Conservation (phyloP, 53 echinoderm and acorn worm genomes). For the Holothuria leucospilota region DNA sequence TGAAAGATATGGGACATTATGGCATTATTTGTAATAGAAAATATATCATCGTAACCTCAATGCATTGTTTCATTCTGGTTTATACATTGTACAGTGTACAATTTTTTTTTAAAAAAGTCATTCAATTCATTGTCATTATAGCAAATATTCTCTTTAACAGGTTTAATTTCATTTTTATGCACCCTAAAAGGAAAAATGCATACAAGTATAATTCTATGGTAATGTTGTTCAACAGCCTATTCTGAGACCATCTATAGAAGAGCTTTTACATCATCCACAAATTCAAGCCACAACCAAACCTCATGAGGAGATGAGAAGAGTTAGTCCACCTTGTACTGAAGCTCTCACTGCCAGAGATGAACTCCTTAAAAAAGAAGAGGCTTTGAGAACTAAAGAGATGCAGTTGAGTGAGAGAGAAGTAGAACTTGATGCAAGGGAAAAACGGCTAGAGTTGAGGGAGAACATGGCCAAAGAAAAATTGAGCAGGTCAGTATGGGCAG, state of each 20-base stretch:
- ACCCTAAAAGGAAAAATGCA: neutral
- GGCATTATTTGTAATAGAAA: too few relatives aligned
- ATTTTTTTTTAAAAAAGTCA: too few relatives aligned
- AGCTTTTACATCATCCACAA: slow-evolving; percentile 75
- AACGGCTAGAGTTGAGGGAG: slow-evolving; percentile 67
- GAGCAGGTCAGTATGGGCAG: slow-evolving; percentile 44
- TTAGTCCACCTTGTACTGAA: slow-evolving; percentile 40
- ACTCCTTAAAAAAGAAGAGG: slow-evolving; percentile 60
- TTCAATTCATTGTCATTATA: too few relatives aligned
- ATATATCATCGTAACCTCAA: too few relatives aligned
- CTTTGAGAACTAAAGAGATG: slow-evolving; percentile 65
- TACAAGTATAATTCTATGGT: neutral
- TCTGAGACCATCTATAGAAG: slow-evolving; percentile 90
- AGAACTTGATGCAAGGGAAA: slow-evolving; percentile 77
- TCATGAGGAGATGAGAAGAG: neutral
- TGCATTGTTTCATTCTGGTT: too few relatives aligned
- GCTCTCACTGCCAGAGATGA: slow-evolving; percentile 68
- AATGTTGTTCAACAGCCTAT: slow-evolving; percentile 39
- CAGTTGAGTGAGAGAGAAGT: slow-evolving; percentile 73
- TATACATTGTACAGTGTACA: too few relatives aligned
- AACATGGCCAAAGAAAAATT: slow-evolving; percentile 80
- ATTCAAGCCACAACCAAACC: slow-evolving; percentile 13
- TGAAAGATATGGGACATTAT: too few relatives aligned
- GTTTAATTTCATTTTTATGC: neutral
- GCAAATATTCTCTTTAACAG: neutral